Evolutionary conservation across 2,113 vertebrate species (phyloP).

Genomic region (Cyanoderma ruficeps): DNA sequence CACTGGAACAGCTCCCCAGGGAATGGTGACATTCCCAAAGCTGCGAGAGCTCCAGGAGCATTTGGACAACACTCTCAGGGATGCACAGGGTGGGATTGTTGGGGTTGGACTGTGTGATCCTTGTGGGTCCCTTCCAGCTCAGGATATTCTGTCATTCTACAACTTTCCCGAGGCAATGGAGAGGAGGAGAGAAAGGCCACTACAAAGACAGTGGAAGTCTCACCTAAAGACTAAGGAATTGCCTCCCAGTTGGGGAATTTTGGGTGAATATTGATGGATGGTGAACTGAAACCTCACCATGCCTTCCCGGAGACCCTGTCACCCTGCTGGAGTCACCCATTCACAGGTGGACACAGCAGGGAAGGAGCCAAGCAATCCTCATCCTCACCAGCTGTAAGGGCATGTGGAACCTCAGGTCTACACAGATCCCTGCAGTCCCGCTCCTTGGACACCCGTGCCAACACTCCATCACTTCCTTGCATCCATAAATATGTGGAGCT

Average conservation of each 20-base stretch:
- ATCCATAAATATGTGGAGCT: rapidly evolving
- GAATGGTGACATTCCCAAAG: rapidly evolving
- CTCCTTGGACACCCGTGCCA: not conserved
- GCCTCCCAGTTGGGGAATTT: not conserved
- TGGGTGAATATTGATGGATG: not conserved
- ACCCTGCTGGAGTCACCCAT: not conserved
- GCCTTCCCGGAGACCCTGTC: not conserved
- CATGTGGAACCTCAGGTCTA: rapidly evolving
- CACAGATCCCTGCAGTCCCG: not conserved
- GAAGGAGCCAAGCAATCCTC: not conserved
- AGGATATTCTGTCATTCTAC: not conserved
- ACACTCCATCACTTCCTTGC: not conserved
- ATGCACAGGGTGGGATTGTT: not conserved
- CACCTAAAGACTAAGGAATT: not conserved
- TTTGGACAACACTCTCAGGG: rapidly evolving
- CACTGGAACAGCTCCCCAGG: not conserved
- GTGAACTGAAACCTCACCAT: not conserved
- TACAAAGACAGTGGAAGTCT: not conserved
- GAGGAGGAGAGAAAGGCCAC: not conserved
- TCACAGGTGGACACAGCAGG: not conserved
- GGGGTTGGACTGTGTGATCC: rapidly evolving
- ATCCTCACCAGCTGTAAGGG: not conserved
- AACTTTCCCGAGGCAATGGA: not conserved
- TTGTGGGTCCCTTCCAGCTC: not conserved
- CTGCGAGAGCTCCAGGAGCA: rapidly evolving